A percentile compares a stretch with the other conserved stretches of the same genome.
phyloP scores from a whole-genome alignment of 1,140 invertebrate genomes.

The Eciton burchellii region DNA sequence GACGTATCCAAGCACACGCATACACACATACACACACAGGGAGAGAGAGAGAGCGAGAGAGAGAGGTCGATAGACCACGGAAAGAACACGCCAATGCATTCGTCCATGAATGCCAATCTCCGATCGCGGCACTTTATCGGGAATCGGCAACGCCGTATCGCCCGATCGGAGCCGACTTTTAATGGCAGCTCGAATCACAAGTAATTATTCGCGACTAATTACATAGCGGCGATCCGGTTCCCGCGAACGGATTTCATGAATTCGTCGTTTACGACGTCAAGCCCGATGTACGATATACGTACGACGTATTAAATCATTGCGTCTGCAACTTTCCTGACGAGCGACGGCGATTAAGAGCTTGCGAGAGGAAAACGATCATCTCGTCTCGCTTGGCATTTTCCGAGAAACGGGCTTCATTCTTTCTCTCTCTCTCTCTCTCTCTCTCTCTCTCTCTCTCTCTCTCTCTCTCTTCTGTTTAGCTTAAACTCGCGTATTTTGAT shows the following conservation, averaged over 20 bases:
- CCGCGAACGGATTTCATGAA: not conserved
- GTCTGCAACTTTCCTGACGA: not conserved
- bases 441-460: not conserved
- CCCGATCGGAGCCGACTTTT: not conserved
- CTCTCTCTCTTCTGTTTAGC: not conserved
- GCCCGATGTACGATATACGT: no score
- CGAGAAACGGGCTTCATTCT: not conserved
- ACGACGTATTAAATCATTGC: conserved; percentile 1
- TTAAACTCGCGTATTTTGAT: not conserved
- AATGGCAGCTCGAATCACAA: not conserved
- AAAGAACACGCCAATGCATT: conserved; percentile 9
- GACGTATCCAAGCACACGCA: conserved; percentile 1
- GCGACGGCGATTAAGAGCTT: no score
- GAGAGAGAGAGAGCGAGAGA: no score
- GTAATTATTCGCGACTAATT: not conserved
- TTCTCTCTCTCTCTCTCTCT: not conserved
- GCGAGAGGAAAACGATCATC: not conserved
- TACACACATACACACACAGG: no score
- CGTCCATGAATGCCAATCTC: not conserved
- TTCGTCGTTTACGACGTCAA: not conserved
- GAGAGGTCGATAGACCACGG: conserved; percentile 22
- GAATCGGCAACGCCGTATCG: not conserved
- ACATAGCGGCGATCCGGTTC: not conserved
- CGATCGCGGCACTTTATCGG: not conserved
- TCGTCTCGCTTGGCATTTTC: not conserved